Base-by-base conservation (phyloP, 2,113 vertebrate species). In the Rhombomys opimus region DNA sequence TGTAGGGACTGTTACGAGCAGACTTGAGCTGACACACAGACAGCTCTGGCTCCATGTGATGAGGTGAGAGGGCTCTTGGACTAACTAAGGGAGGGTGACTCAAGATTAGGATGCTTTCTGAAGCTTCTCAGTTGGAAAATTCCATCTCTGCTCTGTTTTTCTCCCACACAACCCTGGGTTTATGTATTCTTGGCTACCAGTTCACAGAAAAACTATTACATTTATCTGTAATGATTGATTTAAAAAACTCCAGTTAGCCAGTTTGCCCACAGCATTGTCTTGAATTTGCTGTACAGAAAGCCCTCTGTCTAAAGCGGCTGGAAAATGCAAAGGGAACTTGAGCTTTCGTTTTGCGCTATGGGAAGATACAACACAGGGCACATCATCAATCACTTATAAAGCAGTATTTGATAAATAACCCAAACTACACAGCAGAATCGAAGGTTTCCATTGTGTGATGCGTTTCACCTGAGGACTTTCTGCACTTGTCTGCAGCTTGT, bases 391-490 rank as follows among this genome's bases (percentile, higher is more conserved):
- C 81, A 35, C 54, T 88, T 90, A 52, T 67, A 95, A 90, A 88
- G 87, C 65, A 81, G 46, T 84, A 67, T 88, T 80, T 72, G 13
- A 61, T 54, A 92, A 54, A 41, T 78, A 84, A 90, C 77, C 93
- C 38, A 20, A 96, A 72, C 81, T 76, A 50, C 41, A 27, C 63
- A 72, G 81, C 61, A 41, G 57, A 89, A 70, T 41, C 41, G 10
- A 17, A 27, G 65, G 50, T 46, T 68, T 20, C 35, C 27, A 0
- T 57, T 13, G 30, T 87, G 27, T 52, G 57, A 15, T 76, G 59
- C 59, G 1, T 90, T 93, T 91, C 65, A 91, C 95, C 95, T 17
- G 61, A 67, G 95, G 96, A 95, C 72, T 38, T 75, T 63, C 89
- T 38, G 57, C 35, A 2, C 65, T 96, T 7, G 9, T 13, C 52